Evolutionary conservation across 2,797 vertebrate genomes (phyloP).

Genomic region (Pagetopsis macropterus): DNA sequence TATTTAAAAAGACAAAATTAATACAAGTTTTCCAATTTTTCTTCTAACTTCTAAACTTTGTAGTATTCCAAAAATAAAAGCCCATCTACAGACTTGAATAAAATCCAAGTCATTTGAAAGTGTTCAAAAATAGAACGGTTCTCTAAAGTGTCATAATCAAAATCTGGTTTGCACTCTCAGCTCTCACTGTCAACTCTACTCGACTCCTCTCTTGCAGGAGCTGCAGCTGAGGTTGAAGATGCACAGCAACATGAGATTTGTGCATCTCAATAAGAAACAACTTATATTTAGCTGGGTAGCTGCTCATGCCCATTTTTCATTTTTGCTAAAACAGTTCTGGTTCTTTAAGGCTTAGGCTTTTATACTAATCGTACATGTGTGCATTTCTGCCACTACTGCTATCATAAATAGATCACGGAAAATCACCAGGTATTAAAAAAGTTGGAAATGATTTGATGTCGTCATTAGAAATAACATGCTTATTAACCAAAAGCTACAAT

Average conservation of each 20-base stretch:
- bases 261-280: constrained; percentile 32
- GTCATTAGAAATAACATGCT: not conserved
- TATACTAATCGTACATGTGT: no score
- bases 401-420: constrained; percentile 21
- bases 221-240: constrained; percentile 59
- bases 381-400: constrained; percentile 12
- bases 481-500: not conserved
- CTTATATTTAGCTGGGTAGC: constrained; percentile 34
- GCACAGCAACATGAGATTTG: constrained; percentile 34
- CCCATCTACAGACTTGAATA: constrained; percentile 35
- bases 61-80: constrained; percentile 45
- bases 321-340: constrained; percentile 31
- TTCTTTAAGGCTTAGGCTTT: no score
- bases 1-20: constrained; percentile 4
- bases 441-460: not conserved
- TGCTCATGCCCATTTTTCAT: constrained; percentile 16
- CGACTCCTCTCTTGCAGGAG: constrained; percentile 45
- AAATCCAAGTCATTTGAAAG: constrained; percentile 34
- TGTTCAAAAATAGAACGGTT: constrained; percentile 57
- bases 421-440: not conserved
- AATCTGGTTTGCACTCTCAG: constrained; percentile 50
- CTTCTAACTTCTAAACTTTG: constrained; percentile 11
- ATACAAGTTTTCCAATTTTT: constrained; percentile 14
- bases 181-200: constrained; percentile 59
- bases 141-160: constrained; percentile 62